These are phyloP conservation scores for Heterodera filipjevi DNA, from an alignment of 2,888 invertebrate species.

Conservation along the genomic window DNA sequence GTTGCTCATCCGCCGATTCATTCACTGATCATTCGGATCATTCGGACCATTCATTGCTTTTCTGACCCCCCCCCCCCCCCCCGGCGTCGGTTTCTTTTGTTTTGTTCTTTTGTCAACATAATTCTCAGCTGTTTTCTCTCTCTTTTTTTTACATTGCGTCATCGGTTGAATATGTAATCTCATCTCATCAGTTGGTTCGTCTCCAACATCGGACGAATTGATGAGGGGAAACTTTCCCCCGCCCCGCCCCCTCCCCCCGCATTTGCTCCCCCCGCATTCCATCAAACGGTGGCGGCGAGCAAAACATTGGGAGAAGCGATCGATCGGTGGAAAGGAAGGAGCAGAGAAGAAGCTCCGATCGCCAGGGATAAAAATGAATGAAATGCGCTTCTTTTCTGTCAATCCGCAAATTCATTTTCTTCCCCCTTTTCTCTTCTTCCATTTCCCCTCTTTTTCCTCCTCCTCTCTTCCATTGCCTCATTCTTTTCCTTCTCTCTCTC, in stretches of 20 bases:
- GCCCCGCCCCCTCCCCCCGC: background rate
- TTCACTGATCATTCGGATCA: too few relatives aligned
- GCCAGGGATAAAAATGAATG: background rate
- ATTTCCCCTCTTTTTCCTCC: background rate
- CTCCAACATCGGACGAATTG: background rate
- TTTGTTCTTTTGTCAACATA: background rate
- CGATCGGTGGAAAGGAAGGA: background rate
- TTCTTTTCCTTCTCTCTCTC: background rate
- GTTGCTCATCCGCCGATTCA: too few relatives aligned
- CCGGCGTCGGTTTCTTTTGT: background rate
- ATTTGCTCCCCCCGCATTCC: background rate
- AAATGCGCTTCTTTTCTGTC: background rate
- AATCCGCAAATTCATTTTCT: background rate
- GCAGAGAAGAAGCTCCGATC: background rate
- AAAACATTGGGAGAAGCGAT: slow-evolving; percentile 1
- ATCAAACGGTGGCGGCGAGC: background rate
- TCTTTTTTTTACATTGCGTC: background rate
- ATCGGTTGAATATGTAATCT: background rate
- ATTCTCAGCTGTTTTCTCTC: background rate
- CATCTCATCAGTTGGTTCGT: background rate
- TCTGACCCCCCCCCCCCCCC: too few relatives aligned
- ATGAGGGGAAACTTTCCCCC: background rate
- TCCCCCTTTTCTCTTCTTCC: background rate
- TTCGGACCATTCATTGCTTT: too few relatives aligned
- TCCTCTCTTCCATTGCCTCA: background rate